Evolutionary conservation across 2,113 vertebrate genomes (phyloP), one percentile per base, ranked within the genome.

Genomic region (Sturnus vulgaris): DNA sequence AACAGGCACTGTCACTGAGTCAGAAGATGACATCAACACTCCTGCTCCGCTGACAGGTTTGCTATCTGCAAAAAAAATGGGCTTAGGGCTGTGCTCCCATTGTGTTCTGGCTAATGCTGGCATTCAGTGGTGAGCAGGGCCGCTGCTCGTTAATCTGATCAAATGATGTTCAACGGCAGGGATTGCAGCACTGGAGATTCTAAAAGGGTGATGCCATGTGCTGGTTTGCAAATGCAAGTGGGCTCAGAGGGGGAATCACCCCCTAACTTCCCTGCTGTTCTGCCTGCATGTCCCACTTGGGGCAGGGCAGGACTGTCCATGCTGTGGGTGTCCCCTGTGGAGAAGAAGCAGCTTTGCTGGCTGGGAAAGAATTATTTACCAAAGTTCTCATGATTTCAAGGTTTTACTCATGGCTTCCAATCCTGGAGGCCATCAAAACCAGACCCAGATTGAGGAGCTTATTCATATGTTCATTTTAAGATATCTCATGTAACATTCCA

Each of bases 11-110:
- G 97, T 96, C 97, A 98, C 82, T 73, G 98, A 98, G 97, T 98
- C 98, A 98, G 97, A 98, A 97, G 96, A 96, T 98, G 98, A 98
- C 98, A 98, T 98, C 98, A 98, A 94, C 92, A 69, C 93, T 79
- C 93, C 95, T 73, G 79, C 96, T 98, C 95, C 71, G 75, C 98
- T 98, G 98, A 98, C 97, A 97, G 97, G 98, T 97, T 98, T 96
- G 82, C 83, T 93, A 47, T 93, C 92, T 84, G 86, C 44, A 82
- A 72, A 94, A 91, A 92, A 96, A 93, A 95, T 0, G 87, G 97
- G 97, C 98, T 98, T 98, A 98, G 97, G 96, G 96, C 96, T 95
- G 96, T 94, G 65, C 81, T 97, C 94, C 97, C 97, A 97, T 98
- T 98, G 98, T 98, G 93, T 97, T 86, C 40, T 49, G 91, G 96